Conservation (phyloP, 2,113 vertebrate species). For the Passer montanus region DNA sequence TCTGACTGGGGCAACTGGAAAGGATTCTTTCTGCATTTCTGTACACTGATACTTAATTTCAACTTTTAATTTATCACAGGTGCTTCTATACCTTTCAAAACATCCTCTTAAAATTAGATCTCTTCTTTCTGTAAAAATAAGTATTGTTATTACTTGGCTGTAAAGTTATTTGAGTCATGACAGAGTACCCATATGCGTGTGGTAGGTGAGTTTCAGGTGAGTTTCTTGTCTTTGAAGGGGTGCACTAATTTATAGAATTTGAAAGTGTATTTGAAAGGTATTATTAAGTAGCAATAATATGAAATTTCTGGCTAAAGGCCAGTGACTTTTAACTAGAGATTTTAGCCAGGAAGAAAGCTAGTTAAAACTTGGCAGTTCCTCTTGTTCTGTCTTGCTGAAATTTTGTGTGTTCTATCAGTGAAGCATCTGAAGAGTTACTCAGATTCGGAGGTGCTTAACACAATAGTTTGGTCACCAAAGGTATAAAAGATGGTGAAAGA, state of each 20-base stretch:
- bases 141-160: neutral
- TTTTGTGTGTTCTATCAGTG: neutral
- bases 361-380: neutral
- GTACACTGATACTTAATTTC: neutral
- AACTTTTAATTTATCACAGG: neutral
- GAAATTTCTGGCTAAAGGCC: neutral
- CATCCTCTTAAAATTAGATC: neutral
- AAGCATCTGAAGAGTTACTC: neutral
- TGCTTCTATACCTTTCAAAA: conserved; percentile 6
- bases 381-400: neutral
- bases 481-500: neutral
- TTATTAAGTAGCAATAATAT: neutral
- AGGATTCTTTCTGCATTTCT: conserved; percentile 3
- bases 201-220: neutral
- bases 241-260: neutral
- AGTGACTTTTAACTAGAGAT: neutral
- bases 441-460: neutral
- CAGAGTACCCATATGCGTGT: neutral
- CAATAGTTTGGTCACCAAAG: neutral
- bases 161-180: neutral
- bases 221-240: neutral
- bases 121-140: conserved; percentile 1
- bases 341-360: neutral
- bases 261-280: neutral
- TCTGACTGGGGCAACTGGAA: neutral